These are phyloP conservation scores for Carassius auratus DNA, from an alignment of 2,113 vertebrate genomes.

Conservation along the genomic window DNA sequence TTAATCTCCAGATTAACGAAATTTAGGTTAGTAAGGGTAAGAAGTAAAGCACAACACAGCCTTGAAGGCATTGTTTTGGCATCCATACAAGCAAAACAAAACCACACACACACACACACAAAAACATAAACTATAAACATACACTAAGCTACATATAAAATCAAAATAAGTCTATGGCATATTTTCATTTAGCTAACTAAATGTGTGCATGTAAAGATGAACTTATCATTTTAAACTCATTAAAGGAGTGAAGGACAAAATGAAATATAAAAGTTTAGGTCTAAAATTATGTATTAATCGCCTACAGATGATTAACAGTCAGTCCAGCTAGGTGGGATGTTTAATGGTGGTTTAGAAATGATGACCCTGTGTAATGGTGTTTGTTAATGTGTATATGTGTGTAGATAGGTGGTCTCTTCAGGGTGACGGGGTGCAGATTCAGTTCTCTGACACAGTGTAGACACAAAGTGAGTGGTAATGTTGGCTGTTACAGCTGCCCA, in stretches of 20 bases:
- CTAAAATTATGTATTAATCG: background rate
- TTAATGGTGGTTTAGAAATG: background rate
- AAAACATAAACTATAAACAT: background rate
- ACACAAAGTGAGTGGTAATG: conserved; percentile 44
- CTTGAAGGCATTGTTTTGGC: background rate
- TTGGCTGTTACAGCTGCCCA: conserved; percentile 20
- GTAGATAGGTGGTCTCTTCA: conserved; percentile 32
- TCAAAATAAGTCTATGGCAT: background rate
- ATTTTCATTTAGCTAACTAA: background rate
- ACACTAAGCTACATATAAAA: background rate
- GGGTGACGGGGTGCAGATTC: conserved; percentile 29
- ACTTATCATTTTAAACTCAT: background rate
- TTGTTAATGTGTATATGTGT: conserved; percentile 39
- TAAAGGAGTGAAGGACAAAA: background rate
- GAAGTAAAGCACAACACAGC: background rate
- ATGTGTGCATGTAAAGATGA: background rate
- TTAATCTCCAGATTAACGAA: background rate
- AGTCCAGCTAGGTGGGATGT: conserved; percentile 1
- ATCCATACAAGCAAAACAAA: background rate
- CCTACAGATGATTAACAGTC: conserved; percentile 1
- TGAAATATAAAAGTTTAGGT: background rate
- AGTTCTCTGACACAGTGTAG: conserved; percentile 33
- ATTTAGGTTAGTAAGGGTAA: background rate
- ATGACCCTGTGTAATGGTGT: conserved; percentile 2
- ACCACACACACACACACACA: background rate